Evolutionary conservation across 2,888 invertebrate species (phyloP), one percentile per base, ranked within the genome.

Genomic region (Coremacera marginata): DNA sequence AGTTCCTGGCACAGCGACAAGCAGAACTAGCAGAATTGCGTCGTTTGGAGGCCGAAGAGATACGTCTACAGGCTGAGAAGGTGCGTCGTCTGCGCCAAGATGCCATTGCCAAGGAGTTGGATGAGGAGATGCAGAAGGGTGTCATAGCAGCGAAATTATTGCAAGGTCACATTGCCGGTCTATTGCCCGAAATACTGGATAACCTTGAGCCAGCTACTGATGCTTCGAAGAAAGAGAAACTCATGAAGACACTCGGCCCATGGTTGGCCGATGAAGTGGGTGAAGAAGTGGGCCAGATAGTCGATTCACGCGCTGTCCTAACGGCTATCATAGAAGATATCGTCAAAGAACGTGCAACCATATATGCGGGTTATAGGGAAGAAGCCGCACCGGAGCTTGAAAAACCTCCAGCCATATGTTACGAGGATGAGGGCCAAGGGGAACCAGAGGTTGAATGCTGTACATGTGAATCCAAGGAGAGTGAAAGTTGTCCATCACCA

Each of bases 211-310:
- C 90, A 9, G 86, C 88, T 72, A 85, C 86, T 19, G 89, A 90
- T 82, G 88, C 87, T 5, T 85, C 85, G 0, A 87, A 88, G 79
- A 87, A 87, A 75, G 87, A 87, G 84, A 93, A 95, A 82, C 93
- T 94, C 75, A 95, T 96, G 90, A 93, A 95, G 75, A 86, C 85
- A n/a, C 81, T 90, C 25, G 88, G 87, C 91, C 96, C 96, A 71
- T 97, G 96, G 97, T 90, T 97, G 82, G 93, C 95, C 90, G 92
- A 92, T 73, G 94, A 95, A 89, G 96, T 97, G 68, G 93, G 94
- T 70, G 91, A 92, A 79, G 95, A 96, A 90, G 92, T 97, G 84
- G 94, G 95, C 84, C 93, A 93, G 79, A 93, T 95, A 89, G 93
- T 96, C 81, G 94, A 94, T 84, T 95, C 95, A 81, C 92, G 95